Conservation (phyloP, 2,113 vertebrate genomes). For the Rana temporaria region DNA sequence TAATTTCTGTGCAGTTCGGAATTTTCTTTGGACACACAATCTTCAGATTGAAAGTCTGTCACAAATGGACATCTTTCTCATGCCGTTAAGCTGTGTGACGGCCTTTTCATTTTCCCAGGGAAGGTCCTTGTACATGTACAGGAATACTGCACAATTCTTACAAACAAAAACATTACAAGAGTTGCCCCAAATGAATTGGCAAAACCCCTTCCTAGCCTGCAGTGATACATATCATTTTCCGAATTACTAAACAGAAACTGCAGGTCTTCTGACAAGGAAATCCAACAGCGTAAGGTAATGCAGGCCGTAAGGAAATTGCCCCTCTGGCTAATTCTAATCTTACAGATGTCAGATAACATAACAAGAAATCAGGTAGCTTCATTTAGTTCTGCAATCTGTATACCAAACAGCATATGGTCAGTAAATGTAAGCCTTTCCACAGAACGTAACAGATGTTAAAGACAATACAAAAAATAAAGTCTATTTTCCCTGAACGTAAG, state of each 20-base stretch:
- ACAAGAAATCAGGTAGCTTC: too few relatives aligned
- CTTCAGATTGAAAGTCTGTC: not conserved
- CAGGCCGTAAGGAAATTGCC: not conserved
- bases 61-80: conserved; percentile 17
- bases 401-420: too few relatives aligned
- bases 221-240: not conserved
- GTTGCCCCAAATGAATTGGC: not conserved
- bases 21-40: too few relatives aligned
- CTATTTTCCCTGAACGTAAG: too few relatives aligned
- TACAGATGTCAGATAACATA: too few relatives aligned
- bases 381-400: too few relatives aligned
- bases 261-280: not conserved
- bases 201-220: conserved; percentile 10
- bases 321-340: not conserved
- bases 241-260: not conserved
- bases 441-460: too few relatives aligned
- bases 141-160: not conserved
- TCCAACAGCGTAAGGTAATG: not conserved
- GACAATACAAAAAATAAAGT: too few relatives aligned
- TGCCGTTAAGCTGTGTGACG: conserved; percentile 4
- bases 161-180: not conserved
- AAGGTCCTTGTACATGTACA: not conserved
- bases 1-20: too few relatives aligned
- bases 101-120: conserved; percentile 10
- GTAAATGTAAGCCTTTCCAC: too few relatives aligned